Evolutionary conservation across 2,113 vertebrate species (phyloP).

Genomic region (Phainopepla nitens): DNA sequence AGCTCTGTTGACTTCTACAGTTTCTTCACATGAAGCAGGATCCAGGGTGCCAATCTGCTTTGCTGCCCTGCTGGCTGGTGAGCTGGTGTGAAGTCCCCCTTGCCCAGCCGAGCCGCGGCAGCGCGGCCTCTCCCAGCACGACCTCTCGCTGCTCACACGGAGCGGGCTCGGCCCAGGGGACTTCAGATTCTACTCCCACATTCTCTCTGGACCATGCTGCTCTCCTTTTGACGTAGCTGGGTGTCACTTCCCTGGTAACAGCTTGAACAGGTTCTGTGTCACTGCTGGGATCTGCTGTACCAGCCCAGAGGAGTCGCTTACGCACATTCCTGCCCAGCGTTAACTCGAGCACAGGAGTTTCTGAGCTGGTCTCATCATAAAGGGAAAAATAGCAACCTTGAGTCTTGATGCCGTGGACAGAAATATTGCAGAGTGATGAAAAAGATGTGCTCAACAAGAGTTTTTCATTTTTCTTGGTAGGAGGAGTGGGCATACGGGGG

Average conservation of each 20-base stretch:
- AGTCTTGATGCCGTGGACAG: neutral
- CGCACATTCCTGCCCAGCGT: neutral
- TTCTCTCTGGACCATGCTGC: neutral
- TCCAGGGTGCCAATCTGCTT: neutral
- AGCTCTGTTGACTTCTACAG: neutral
- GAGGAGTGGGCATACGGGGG: neutral
- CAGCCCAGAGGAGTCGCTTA: neutral
- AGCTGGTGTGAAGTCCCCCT: neutral
- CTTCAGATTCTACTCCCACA: neutral
- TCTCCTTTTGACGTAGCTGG: neutral
- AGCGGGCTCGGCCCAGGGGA: neutral
- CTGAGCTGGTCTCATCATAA: neutral
- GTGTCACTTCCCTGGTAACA: neutral
- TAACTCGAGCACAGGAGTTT: neutral
- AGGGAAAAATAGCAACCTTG: neutral
- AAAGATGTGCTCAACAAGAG: neutral
- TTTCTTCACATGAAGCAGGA: neutral
- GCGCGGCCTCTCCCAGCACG: rapidly evolving
- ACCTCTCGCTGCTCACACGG: neutral
- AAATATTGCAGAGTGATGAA: conserved; percentile 14
- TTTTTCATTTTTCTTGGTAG: neutral
- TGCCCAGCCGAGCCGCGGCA: neutral
- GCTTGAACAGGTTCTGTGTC: neutral
- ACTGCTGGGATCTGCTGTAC: neutral
- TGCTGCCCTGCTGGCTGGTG: neutral